These are phyloP conservation scores for Propithecus deckenii DNA, from an alignment of 2,797 vertebrate genomes.

Conservation along the genomic window DNA sequence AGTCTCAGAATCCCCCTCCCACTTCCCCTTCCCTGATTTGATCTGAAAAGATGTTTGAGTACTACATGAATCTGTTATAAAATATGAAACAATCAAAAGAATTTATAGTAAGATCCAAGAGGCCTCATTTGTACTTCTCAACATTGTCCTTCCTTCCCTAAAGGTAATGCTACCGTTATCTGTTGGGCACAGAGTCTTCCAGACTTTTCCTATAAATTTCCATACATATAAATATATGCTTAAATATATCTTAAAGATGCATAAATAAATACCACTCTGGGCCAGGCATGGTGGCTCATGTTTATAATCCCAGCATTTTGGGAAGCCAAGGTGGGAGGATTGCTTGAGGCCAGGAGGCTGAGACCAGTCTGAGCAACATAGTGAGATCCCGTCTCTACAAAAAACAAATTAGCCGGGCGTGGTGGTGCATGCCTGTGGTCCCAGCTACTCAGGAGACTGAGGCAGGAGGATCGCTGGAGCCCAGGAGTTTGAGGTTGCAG, in stretches of 20 bases:
- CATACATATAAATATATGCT: background rate
- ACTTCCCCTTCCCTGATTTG: background rate
- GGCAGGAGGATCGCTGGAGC: background rate
- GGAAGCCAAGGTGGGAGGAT: background rate
- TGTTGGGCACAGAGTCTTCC: background rate
- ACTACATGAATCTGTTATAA: background rate
- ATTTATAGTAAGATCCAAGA: background rate
- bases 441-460: background rate
- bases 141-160: background rate
- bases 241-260: background rate
- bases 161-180: background rate
- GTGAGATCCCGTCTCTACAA: background rate
- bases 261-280: background rate
- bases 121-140: background rate
- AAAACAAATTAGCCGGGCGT: background rate
- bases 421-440: background rate
- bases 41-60: background rate
- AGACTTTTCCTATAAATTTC: background rate
- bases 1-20: background rate
- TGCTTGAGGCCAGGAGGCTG: background rate
- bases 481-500: background rate
- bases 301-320: background rate
- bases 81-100: background rate
- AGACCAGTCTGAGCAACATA: background rate
- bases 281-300: background rate